A percentile compares a stretch with the other conserved stretches of the same genome.
Evolutionary conservation across 2,888 invertebrate genomes (phyloP).

Genomic region (Cremastinae sp.): DNA sequence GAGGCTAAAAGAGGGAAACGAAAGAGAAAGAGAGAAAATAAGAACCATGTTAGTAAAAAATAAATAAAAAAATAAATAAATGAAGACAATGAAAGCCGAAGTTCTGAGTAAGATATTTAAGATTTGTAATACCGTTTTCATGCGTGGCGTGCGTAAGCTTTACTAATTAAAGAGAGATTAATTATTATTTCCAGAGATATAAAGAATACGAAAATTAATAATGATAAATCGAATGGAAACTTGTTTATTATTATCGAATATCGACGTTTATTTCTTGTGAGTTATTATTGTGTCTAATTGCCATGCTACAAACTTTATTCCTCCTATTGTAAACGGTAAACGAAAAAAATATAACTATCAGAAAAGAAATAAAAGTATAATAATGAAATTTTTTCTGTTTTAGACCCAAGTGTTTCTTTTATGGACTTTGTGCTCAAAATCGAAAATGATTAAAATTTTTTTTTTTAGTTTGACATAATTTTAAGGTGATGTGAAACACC

Average conservation of each 20-base stretch:
- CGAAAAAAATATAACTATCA: slow-evolving; percentile 68
- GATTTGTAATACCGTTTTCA: slow-evolving; percentile 64
- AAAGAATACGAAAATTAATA: slow-evolving; percentile 28
- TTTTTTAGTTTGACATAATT: no score
- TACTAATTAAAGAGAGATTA: slow-evolving; percentile 58
- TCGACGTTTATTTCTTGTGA: slow-evolving; percentile 56
- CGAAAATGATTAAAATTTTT: no score
- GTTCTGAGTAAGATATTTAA: slow-evolving; percentile 52
- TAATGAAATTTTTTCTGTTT: slow-evolving; percentile 10
- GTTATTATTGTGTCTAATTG: slow-evolving; percentile 73
- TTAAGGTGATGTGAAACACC: no score
- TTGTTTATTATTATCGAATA: slow-evolving; percentile 57
- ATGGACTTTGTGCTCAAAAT: no score
- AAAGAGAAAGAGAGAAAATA: slow-evolving; percentile 43
- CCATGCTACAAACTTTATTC: slow-evolving; percentile 76
- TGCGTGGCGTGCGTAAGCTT: slow-evolving; percentile 62
- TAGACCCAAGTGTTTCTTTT: slow-evolving; percentile 12
- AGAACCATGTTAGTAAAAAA: slow-evolving; percentile 61
- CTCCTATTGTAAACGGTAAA: slow-evolving; percentile 76
- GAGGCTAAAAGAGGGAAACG: slow-evolving; percentile 67
- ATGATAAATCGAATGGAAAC: slow-evolving; percentile 40
- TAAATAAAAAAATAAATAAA: slow-evolving; percentile 22
- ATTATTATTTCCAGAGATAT: slow-evolving; percentile 62
- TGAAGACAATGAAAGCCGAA: slow-evolving; percentile 21
- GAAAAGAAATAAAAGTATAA: slow-evolving; percentile 64